Evolutionary conservation across 1,140 invertebrate species (phyloP), one percentile per base, ranked within the genome.

Genomic region (Coenobita brevimanus): DNA sequence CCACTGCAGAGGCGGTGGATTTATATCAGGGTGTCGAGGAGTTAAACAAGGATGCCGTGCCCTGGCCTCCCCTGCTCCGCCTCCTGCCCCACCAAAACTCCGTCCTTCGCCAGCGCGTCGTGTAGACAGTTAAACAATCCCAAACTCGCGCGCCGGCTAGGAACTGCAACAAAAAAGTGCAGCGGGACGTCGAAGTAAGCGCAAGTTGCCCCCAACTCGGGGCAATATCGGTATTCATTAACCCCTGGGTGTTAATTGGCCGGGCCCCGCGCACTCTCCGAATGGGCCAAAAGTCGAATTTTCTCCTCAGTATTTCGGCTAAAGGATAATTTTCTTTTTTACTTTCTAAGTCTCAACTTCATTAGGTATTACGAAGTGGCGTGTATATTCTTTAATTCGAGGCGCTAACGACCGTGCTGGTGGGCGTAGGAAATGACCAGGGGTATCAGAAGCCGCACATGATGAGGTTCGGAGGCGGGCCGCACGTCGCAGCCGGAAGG

Each of bases 161-260:
- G 41, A 87, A 87, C 64, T 87, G 84, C 62, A 64, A 87, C 57
- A 85, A 84, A 87, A 87, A 79, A 73, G 54, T 80, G 54, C 57
- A 80, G 64, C 76, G 84, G 64, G 76, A 87, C 76, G 84, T 87
- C 84, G 84, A 87, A 87, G 84, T 87, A 87, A 80, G 84, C 76
- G 76, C 84, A 87, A 87, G 84, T 87, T 87, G 46, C 62, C 84
- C 27, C 76, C 84, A 87, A 87, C 84, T 87, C 84, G 64, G 60
- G 84, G 84, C 84, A 87, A 87, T 87, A 87, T 87, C 46, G 84
- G 84, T 87, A 87, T 87, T 87, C 84, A 87, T 87, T 87, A 87
- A 87, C 84, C 78, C 78, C 60, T 38, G 43, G 62, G 43, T 87
- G 84, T 87, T 87, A 87, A 87, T 87, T 87, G 84, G 76, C 57